Base-by-base conservation (phyloP, 2,797 vertebrate species). In the Lacerta viridis region DNA sequence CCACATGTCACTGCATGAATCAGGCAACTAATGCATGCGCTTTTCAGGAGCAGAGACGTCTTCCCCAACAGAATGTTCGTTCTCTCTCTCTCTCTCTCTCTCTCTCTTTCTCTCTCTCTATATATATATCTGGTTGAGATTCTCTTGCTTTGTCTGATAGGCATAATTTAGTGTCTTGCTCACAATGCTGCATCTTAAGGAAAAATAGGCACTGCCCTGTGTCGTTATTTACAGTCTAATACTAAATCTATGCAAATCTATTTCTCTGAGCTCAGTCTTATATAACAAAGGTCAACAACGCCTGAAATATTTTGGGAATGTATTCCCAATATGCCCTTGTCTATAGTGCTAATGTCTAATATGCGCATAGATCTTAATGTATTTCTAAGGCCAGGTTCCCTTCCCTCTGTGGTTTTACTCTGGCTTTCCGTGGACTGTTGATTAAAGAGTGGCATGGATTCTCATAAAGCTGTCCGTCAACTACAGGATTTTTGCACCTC, bases 201-300 rank as follows among this genome's bases (percentile, higher is more conserved):
- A 96, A 97, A 97, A 97, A 97, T 96, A 96, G 94, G 95, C 93
- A 96, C 94, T 95, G 97, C 96, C 96, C 95, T 95, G 74, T 66
- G 93, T 94, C 95, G 95, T 97, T 97, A 97, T 97, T 97, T 97
- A 97, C 96, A 96, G 96, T 95, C 95, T 95, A 97, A 96, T 94
- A 96, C 97, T 96, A 96, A 97, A 97, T 95, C 96, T 97, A 97
- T 97, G 97, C 97, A 97, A 97, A 97, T 97, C 94, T 95, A 96
- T 96, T 97, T 97, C 93, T 91, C 93, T 41, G 41, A 96, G 96
- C 95, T 94, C 74, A 5, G 91, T 95, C 94, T 96, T 96, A 96
- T 94, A 96, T 97, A 97, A 96, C 96, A 97, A 97, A 97, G 97
- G 97, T 98, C 97, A 98, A 97, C 95, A 95, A 96, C 84, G 93